These are phyloP conservation scores for Dichetophora obliterata DNA, from an alignment of 2,888 invertebrate species.

Conservation along the genomic window DNA sequence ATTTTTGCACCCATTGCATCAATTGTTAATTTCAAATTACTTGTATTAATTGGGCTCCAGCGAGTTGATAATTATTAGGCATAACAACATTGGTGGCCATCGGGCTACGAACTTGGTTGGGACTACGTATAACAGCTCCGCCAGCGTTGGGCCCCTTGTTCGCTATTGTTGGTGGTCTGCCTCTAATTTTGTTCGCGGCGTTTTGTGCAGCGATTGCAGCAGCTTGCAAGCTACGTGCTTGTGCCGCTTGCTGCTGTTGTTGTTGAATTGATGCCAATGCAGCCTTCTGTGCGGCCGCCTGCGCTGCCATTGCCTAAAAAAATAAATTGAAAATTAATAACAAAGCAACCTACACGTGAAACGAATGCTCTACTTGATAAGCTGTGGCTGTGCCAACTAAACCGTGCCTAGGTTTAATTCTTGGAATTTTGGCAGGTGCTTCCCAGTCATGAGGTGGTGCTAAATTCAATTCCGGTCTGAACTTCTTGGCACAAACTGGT, in stretches of 20 bases:
- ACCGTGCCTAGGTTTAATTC: constrained; percentile 69
- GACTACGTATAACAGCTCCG: constrained; percentile 57
- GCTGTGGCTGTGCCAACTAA: constrained; percentile 70
- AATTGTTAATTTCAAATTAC: not conserved
- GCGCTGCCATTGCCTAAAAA: constrained; percentile 69
- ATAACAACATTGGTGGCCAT: constrained; percentile 63
- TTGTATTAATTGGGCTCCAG: constrained; percentile 65
- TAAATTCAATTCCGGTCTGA: constrained; percentile 87
- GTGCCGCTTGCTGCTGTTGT: constrained; percentile 63
- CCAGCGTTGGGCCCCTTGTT: constrained; percentile 55
- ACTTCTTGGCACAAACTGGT: constrained; percentile 89
- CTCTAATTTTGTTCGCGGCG: constrained; percentile 64
- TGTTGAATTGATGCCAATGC: constrained; percentile 67
- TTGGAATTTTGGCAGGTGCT: constrained; percentile 92
- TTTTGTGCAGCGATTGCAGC: constrained; percentile 66
- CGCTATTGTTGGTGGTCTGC: constrained; percentile 61
- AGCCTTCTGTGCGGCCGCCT: constrained; percentile 69
- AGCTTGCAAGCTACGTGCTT: constrained; percentile 66
- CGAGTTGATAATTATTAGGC: constrained; percentile 68
- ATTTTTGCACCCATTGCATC: too few species aligned
- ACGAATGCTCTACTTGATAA: constrained; percentile 65
- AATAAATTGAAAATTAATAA: not conserved
- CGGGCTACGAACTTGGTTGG: constrained; percentile 61
- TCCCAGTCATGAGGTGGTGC: constrained; percentile 92
- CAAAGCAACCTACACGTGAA: not conserved